A percentile compares a stretch with the other conserved stretches of the same genome.
phyloP scores from a whole-genome alignment of 2,888 invertebrate genomes.

The Apamea anceps region DNA sequence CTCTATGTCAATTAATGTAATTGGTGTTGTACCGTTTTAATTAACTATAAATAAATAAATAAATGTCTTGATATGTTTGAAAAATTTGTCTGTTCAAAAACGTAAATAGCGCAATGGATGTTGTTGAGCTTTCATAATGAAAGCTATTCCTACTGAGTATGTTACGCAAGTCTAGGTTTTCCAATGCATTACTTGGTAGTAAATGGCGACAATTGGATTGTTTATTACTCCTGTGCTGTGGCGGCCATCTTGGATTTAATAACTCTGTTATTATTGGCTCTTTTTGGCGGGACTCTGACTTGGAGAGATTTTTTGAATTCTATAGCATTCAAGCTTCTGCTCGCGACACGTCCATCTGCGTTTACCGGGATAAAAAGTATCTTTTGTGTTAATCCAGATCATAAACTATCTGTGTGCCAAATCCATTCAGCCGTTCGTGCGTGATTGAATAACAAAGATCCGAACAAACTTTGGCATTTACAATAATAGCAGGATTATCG shows the following conservation, averaged over 20 bases:
- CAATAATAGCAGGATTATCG: background rate
- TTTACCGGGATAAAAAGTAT: background rate
- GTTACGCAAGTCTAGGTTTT: slow-evolving; percentile 33
- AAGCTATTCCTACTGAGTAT: background rate
- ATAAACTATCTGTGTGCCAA: background rate
- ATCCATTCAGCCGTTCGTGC: background rate
- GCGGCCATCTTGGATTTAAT: slow-evolving; percentile 39
- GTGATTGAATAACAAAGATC: background rate
- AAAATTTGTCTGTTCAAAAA: background rate
- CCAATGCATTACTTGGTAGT: slow-evolving; percentile 21
- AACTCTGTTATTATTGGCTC: slow-evolving; percentile 3
- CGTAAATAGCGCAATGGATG: too few species aligned
- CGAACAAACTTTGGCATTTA: background rate
- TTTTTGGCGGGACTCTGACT: slow-evolving; percentile 32
- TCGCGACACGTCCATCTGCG: background rate
- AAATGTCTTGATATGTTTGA: too few species aligned
- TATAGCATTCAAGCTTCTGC: background rate
- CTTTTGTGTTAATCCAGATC: background rate
- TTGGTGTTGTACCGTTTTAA: too few species aligned
- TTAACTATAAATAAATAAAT: too few species aligned
- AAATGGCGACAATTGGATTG: slow-evolving; percentile 49
- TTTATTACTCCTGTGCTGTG: slow-evolving; percentile 25
- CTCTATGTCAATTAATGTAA: too few species aligned
- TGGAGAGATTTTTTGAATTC: background rate
- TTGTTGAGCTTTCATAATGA: background rate